Evolutionary conservation across 2,888 invertebrate species (phyloP).

Genomic region (Brachypalpus laphriformis): DNA sequence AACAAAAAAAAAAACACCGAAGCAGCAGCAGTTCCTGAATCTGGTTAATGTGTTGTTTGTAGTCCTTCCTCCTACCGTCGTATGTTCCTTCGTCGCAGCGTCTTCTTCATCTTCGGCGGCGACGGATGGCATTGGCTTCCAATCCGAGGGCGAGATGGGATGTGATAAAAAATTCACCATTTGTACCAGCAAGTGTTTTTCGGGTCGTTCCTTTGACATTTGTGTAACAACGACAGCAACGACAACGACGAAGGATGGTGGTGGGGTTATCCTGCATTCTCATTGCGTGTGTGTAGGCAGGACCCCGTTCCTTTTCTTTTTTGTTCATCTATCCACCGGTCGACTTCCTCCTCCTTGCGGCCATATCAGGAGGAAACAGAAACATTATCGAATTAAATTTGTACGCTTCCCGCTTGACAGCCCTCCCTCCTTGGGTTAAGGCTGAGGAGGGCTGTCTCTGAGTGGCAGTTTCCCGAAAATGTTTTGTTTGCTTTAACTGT

Average conservation of each 20-base stretch:
- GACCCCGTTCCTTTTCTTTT: conserved; percentile 20
- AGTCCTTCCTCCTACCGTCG: conserved; percentile 49
- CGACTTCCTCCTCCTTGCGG: conserved; percentile 52
- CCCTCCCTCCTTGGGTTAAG: conserved; percentile 12
- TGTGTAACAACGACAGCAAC: conserved; percentile 64
- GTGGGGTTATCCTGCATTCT: conserved; percentile 60
- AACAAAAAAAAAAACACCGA: conserved; percentile 10
- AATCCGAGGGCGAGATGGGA: conserved; percentile 61
- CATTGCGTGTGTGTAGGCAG: conserved; percentile 57
- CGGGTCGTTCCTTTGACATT: conserved; percentile 70
- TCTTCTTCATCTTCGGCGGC: conserved; percentile 64
- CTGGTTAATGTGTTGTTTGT: conserved; percentile 64
- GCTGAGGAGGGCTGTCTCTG: conserved; percentile 35
- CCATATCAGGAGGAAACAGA: conserved; percentile 43
- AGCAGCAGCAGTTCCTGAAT: conserved; percentile 56
- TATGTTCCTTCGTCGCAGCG: conserved; percentile 26
- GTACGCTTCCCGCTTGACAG: conserved; percentile 60
- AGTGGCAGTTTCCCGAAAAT: conserved; percentile 57
- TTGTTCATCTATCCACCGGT: conserved; percentile 20
- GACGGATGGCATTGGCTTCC: conserved; percentile 37
- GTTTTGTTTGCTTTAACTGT: conserved; percentile 50
- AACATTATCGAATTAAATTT: conserved; percentile 74
- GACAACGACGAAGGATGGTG: conserved; percentile 24
- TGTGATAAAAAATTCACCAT: conserved; percentile 73
- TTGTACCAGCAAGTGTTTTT: conserved; percentile 74